Percentiles rank a stretch among this genome's conserved stretches.
These are phyloP conservation scores for Apis cerana DNA, from an alignment of 1,140 invertebrate species.

Conservation along the genomic window DNA sequence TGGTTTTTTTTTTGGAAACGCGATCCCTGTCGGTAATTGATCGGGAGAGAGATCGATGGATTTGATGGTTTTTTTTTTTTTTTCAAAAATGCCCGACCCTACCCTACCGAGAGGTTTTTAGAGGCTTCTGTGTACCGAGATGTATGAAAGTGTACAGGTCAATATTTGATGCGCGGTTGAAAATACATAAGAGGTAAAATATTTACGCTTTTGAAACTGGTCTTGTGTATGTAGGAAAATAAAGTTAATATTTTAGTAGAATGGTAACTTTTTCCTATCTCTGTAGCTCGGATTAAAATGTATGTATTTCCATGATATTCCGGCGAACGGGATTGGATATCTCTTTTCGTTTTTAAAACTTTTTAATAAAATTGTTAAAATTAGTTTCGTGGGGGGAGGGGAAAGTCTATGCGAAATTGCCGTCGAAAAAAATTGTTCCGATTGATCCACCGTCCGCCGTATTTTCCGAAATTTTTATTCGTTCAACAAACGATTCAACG, in stretches of 20 bases:
- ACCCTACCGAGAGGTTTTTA: too few species aligned
- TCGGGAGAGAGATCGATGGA: too few species aligned
- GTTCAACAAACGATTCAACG: too few species aligned
- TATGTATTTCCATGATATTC: neutral
- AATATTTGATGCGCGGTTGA: neutral
- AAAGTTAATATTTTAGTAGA: neutral
- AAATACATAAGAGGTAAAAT: neutral
- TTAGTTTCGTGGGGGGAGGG: neutral
- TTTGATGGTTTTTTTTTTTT: too few species aligned
- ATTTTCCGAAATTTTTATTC: too few species aligned
- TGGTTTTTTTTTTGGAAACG: too few species aligned
- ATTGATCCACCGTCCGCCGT: too few species aligned
- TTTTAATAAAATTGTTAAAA: neutral
- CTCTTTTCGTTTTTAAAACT: neutral
- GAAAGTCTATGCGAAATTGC: too few species aligned
- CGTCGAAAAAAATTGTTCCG: too few species aligned
- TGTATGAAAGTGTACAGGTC: neutral
- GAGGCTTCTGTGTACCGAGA: too few species aligned
- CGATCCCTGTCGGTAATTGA: too few species aligned
- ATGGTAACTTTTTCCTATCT: neutral
- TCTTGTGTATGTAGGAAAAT: neutral
- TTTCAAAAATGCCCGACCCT: too few species aligned
- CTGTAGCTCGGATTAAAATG: neutral
- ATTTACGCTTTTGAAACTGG: neutral
- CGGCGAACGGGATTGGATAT: neutral